phyloP scores from a whole-genome alignment of 1,140 invertebrate species.

The Spodoptera litura region DNA sequence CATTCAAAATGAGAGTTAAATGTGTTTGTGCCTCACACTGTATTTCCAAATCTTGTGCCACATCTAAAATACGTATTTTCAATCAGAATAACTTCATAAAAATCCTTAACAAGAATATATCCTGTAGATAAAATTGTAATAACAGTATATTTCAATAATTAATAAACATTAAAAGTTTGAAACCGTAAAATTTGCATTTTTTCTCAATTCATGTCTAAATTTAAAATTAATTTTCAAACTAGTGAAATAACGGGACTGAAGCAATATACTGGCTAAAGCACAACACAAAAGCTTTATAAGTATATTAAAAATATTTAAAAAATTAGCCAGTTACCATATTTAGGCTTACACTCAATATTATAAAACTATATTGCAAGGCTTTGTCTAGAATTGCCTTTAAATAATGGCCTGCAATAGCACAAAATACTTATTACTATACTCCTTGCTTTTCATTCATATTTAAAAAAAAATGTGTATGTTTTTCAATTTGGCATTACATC shows the following conservation, averaged over 20 bases:
- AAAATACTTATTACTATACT: background rate
- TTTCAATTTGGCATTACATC: conserved; percentile 13
- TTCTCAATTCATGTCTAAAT: too few species aligned
- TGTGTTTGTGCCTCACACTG: background rate
- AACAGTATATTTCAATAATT: too few species aligned
- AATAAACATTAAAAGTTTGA: background rate
- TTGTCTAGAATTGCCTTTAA: background rate
- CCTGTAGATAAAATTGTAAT: too few species aligned
- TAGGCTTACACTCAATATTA: conserved; percentile 12
- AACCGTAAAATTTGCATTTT: too few species aligned
- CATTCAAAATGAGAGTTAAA: too few species aligned
- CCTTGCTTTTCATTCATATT: background rate
- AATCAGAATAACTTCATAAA: too few species aligned
- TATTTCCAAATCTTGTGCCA: background rate
- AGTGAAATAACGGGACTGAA: conserved; percentile 9
- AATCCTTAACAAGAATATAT: too few species aligned
- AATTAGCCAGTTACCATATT: conserved; percentile 5
- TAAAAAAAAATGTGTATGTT: background rate
- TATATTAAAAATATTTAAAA: conserved; percentile 8
- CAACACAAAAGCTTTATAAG: conserved; percentile 25
- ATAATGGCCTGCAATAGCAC: conserved; percentile 18
- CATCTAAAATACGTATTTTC: background rate
- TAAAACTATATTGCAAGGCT: conserved; percentile 30
- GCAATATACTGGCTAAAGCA: conserved; percentile 18
- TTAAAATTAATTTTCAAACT: too few species aligned